Conservation (phyloP, 2,888 invertebrate genomes). For the Hedya salicella region DNA sequence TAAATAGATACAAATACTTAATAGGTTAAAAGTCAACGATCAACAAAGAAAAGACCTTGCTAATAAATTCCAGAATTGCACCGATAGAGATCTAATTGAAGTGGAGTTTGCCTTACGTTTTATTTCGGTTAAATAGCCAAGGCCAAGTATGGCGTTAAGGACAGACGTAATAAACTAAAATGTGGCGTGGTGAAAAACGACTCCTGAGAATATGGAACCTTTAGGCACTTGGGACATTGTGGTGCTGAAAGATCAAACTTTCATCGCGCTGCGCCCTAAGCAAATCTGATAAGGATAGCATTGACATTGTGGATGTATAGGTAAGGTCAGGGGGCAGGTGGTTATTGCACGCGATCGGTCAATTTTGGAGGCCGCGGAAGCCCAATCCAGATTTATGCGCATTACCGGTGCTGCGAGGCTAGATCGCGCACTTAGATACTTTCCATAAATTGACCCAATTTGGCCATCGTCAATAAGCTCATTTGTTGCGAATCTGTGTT, state of each 20-base stretch:
- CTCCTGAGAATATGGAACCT: background rate
- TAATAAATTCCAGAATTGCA: conserved; percentile 25
- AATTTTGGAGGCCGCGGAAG: conserved; percentile 62
- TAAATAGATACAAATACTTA: background rate
- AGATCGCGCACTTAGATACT: conserved; percentile 47
- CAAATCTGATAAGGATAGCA: conserved; percentile 59
- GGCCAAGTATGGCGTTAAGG: conserved; percentile 28
- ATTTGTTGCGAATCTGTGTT: background rate
- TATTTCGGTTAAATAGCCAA: conserved; percentile 24
- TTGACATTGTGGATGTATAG: conserved; percentile 63
- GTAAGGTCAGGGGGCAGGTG: conserved; percentile 56
- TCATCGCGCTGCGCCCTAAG: conserved; percentile 45
- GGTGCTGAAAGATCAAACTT: conserved; percentile 8
- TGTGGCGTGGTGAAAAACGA: background rate
- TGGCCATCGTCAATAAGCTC: conserved; percentile 4
- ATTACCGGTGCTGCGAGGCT: conserved; percentile 44
- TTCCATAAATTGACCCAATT: conserved; percentile 41
- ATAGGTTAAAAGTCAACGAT: background rate
- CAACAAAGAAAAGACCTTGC: background rate
- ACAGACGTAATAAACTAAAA: conserved; percentile 14
- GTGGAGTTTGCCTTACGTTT: conserved; percentile 24
- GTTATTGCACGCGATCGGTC: conserved; percentile 68
- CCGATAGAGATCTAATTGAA: conserved; percentile 36
- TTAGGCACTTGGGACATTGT: background rate
- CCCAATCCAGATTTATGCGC: conserved; percentile 44